A percentile compares a stretch with the other conserved stretches of the same genome.
phyloP scores from a whole-genome alignment of 2,888 invertebrate species.

The Uloborus plumipes region DNA sequence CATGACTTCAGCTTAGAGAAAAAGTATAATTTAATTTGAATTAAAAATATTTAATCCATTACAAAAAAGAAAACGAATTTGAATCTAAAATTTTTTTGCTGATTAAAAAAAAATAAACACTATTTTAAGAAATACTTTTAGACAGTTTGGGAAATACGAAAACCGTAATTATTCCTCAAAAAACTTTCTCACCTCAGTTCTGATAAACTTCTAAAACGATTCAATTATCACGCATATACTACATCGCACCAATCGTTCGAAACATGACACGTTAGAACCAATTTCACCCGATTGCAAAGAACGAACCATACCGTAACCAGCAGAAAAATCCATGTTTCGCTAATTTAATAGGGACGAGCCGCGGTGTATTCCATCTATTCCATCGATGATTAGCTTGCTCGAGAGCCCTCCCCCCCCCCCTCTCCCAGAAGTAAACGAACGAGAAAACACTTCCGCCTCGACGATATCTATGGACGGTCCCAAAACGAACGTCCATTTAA shows the following conservation, averaged over 20 bases:
- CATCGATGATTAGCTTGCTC: conserved; percentile 19
- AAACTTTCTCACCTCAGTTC: not conserved
- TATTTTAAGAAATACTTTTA: not conserved
- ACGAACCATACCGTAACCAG: too few relatives aligned
- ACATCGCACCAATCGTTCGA: too few relatives aligned
- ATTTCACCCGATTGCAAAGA: too few relatives aligned
- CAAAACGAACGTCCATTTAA: conserved; percentile 44
- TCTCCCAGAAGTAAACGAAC: not conserved
- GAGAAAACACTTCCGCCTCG: conserved; percentile 1
- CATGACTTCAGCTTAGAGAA: too few relatives aligned
- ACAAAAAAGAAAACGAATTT: too few relatives aligned
- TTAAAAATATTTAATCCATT: too few relatives aligned
- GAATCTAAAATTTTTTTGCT: too few relatives aligned
- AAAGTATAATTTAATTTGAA: too few relatives aligned
- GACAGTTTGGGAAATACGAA: not conserved
- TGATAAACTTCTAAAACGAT: not conserved
- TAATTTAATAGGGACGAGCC: too few relatives aligned
- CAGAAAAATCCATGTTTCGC: too few relatives aligned
- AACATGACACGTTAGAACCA: too few relatives aligned
- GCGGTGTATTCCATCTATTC: not conserved
- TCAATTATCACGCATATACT: not conserved
- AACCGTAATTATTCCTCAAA: not conserved
- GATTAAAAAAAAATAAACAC: not conserved
- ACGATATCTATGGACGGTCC: conserved; percentile 16
- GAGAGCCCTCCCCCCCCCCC: not conserved